Evolutionary conservation across 2,797 vertebrate species (phyloP).

Genomic region (Otolemur crassicaudatus): DNA sequence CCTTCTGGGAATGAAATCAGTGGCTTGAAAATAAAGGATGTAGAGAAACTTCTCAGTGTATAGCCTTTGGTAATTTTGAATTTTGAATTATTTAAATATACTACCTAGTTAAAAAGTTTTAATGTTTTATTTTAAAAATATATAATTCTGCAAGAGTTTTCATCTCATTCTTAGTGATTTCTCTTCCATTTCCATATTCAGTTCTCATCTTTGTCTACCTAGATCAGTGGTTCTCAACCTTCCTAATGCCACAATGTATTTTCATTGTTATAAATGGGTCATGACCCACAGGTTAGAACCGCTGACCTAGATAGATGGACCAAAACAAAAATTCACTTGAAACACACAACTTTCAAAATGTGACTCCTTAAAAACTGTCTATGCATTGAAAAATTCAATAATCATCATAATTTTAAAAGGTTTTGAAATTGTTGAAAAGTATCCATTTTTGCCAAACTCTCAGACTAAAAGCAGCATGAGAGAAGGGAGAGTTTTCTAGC

Average conservation of each 20-base stretch:
- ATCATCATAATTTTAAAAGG: neutral
- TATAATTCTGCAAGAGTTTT: neutral
- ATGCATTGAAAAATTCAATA: neutral
- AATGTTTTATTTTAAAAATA: neutral
- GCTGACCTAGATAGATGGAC: neutral
- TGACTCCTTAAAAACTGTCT: neutral
- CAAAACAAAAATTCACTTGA: neutral
- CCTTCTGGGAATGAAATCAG: neutral
- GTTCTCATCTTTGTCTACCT: neutral
- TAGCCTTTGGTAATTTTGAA: neutral
- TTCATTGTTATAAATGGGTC: too few species aligned
- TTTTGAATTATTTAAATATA: neutral
- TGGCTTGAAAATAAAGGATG: neutral
- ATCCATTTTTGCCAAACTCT: neutral
- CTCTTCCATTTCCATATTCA: neutral
- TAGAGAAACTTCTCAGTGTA: neutral
- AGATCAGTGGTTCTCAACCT: too few species aligned
- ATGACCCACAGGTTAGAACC: too few species aligned
- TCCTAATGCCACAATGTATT: too few species aligned
- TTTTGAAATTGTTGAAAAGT: neutral
- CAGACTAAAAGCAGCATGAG: neutral
- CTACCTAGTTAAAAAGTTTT: neutral
- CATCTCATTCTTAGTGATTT: neutral
- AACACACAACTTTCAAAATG: slow-evolving; percentile 12
- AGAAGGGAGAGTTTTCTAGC: neutral